Evolutionary conservation across 2,797 vertebrate species (phyloP).

Genomic region (Enteromius mattozi): DNA sequence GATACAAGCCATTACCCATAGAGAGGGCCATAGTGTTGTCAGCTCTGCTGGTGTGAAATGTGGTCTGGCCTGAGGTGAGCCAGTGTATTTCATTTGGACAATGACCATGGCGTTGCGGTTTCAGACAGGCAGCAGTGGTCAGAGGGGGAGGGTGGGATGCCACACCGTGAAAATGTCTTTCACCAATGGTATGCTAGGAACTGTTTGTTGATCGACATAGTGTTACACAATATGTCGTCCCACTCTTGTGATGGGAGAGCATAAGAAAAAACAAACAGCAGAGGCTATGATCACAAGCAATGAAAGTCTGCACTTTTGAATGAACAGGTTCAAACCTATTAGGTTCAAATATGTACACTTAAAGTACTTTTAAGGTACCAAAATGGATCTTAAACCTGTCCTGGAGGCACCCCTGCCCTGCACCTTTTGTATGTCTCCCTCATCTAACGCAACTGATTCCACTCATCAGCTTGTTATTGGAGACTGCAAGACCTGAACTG

Average conservation of each 20-base stretch:
- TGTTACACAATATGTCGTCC: slow-evolving; percentile 29
- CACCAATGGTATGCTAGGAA: slow-evolving; percentile 37
- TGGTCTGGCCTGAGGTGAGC: slow-evolving; percentile 24
- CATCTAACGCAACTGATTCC: too few species aligned
- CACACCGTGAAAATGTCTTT: slow-evolving; percentile 34
- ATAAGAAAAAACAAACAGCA: slow-evolving; percentile 8
- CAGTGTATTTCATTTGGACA: slow-evolving; percentile 45
- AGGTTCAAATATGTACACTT: too few species aligned
- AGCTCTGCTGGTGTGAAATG: slow-evolving; percentile 34
- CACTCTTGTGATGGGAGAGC: background rate
- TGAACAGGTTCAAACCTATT: too few species aligned
- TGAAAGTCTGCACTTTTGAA: background rate
- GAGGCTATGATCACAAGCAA: background rate
- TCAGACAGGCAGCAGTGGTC: slow-evolving; percentile 27
- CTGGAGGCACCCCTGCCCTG: too few species aligned
- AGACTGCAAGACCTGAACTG: too few species aligned
- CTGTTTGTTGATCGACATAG: slow-evolving; percentile 23
- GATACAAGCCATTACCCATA: slow-evolving; percentile 7
- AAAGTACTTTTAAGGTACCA: too few species aligned
- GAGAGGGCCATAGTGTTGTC: slow-evolving; percentile 17
- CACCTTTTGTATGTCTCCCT: too few species aligned
- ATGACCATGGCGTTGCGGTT: slow-evolving; percentile 28
- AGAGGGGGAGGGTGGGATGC: background rate
- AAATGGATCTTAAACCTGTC: too few species aligned
- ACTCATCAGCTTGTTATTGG: too few species aligned